These are phyloP conservation scores for Phalanger gymnotis DNA, from an alignment of 2,797 vertebrate species.

Conservation along the genomic window DNA sequence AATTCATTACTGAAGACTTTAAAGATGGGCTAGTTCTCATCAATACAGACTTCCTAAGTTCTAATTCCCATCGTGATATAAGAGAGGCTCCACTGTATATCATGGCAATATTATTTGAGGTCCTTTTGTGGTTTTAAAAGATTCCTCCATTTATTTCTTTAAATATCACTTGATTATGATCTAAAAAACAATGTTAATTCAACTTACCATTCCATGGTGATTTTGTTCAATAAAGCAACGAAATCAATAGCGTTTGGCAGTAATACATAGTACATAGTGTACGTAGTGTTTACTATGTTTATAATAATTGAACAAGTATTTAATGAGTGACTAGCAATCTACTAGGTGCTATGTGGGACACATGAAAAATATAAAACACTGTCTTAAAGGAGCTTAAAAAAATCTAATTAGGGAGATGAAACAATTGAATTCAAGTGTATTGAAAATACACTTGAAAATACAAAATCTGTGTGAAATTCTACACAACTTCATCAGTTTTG, in stretches of 20 bases:
- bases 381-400: conserved; percentile 24
- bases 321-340: not conserved
- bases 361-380: conserved; percentile 1
- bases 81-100: not conserved
- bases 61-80: not conserved
- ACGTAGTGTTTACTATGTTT: not conserved
- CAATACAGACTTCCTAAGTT: not conserved
- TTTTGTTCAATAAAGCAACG: conserved; percentile 3
- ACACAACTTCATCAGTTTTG: not conserved
- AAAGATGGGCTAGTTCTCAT: not conserved
- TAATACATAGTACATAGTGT: not conserved
- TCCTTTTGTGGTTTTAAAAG: not conserved
- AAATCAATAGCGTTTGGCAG: not conserved
- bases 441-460: too few species aligned
- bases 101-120: not conserved
- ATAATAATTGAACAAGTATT: conserved; percentile 33
- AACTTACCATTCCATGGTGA: conserved; percentile 5
- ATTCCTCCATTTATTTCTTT: conserved; percentile 36
- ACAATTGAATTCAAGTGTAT: conserved; percentile 19
- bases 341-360: not conserved
- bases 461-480: not conserved
- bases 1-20: not conserved
- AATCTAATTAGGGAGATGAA: conserved; percentile 15
- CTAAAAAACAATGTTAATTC: conserved; percentile 5
- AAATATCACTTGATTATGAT: conserved; percentile 44